phyloP scores from a whole-genome alignment of 1,140 invertebrate genomes.

The Drosophila chauvacae region DNA sequence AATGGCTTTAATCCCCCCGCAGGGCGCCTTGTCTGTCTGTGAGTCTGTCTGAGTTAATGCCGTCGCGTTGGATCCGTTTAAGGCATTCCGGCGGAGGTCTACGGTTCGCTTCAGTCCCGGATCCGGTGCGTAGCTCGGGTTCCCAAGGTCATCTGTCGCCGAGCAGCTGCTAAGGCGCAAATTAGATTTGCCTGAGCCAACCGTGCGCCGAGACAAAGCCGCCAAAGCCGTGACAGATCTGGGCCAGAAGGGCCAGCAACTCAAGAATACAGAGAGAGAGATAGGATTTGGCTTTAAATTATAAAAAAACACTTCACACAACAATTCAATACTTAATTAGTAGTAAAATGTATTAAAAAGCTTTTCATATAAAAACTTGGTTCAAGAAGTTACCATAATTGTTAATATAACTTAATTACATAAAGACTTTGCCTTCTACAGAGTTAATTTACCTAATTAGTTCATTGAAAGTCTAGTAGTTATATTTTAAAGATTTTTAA shows the following conservation, averaged over 20 bases:
- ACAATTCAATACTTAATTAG: not conserved
- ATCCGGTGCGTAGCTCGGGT: not conserved
- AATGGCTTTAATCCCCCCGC: slow-evolving; percentile 49
- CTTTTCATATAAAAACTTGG: not conserved
- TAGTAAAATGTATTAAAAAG: not conserved
- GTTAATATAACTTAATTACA: not conserved
- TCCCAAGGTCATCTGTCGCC: slow-evolving; percentile 57
- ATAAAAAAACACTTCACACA: not conserved
- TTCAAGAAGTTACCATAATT: not conserved
- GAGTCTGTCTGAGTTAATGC: slow-evolving; percentile 27
- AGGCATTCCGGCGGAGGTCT: slow-evolving; percentile 41
- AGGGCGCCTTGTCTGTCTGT: slow-evolving; percentile 21
- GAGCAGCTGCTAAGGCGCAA: slow-evolving; percentile 69
- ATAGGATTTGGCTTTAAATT: not conserved
- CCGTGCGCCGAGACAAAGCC: slow-evolving; percentile 49
- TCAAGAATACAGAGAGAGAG: not conserved
- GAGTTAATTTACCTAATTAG: not conserved
- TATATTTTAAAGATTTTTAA: not conserved
- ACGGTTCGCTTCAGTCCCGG: not conserved
- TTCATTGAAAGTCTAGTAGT: not conserved
- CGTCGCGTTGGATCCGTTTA: slow-evolving; percentile 62
- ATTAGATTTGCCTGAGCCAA: slow-evolving; percentile 67
- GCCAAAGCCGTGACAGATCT: slow-evolving; percentile 27
- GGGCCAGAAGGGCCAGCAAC: not conserved
- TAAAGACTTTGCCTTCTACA: not conserved